phyloP scores from a whole-genome alignment of 2,113 vertebrate species.

The Amazona guildingii region DNA sequence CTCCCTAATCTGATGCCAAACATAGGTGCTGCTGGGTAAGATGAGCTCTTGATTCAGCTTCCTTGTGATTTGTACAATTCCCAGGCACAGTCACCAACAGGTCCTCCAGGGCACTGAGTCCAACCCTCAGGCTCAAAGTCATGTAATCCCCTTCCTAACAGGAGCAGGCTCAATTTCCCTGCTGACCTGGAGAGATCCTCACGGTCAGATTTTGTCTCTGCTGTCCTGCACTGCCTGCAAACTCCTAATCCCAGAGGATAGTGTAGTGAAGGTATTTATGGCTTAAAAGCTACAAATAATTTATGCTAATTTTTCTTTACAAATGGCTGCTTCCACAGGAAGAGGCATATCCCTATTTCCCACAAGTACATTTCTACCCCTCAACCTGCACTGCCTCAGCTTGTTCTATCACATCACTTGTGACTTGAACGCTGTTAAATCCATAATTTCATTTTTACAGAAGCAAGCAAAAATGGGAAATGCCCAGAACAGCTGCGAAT shows the following conservation, averaged over 20 bases:
- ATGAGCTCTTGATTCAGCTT: neutral
- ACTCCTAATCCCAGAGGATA: neutral
- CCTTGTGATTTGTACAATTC: neutral
- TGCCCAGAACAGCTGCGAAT: neutral
- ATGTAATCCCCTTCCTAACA: neutral
- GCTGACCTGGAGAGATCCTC: neutral
- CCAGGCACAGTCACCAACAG: neutral
- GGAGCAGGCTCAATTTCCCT: neutral
- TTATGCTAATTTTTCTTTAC: slow-evolving; percentile 28
- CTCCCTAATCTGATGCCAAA: neutral
- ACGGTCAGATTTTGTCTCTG: neutral
- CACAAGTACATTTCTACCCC: neutral
- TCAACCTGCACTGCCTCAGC: neutral
- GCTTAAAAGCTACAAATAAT: slow-evolving; percentile 29
- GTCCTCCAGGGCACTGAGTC: neutral
- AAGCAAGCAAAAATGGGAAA: neutral
- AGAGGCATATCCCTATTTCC: neutral
- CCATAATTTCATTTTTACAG: neutral
- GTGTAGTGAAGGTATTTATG: neutral
- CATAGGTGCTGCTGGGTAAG: rapidly evolving
- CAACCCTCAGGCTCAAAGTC: neutral
- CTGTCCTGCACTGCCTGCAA: neutral
- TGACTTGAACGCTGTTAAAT: neutral
- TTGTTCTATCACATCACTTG: neutral
- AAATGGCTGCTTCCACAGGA: neutral